Base-by-base conservation (phyloP, 2,888 invertebrate genomes). In the Papilio gigon region DNA sequence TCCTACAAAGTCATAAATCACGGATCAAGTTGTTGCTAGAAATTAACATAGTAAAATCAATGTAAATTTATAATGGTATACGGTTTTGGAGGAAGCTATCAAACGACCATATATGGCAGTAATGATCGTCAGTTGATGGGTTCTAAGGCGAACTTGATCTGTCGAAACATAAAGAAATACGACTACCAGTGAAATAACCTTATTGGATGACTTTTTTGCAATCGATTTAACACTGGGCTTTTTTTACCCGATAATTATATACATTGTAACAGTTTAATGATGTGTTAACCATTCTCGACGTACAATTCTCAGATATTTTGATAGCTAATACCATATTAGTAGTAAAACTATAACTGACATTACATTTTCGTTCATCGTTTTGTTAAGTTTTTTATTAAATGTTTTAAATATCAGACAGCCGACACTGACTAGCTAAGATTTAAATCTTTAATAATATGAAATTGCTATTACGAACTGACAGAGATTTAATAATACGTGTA, bases 21-120 rank as follows among this genome's bases (percentile, higher is more conserved):
- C 40, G 9, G 14, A 4, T 22, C 60, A 60, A 40, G 25, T 60
- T 40, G 60, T 22, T 60, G 40, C 40, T 25, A 9, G 25, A 40
- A 60, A 60, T 60, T 60, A 60, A 40, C 60, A 60, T 40, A 25
- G 40, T 60, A 60, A 40, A 60, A 60, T 40, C n/a, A 4, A 60
- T 60, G 40, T 35, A 14, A 40, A 60, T 60, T 60, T 40, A 60
- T 40, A 60, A 25, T 65, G 22, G 56, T 40, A 27, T 53, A 35
- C 25, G 60, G 25, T 65, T 65, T 47, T 35, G 40, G 11, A 56
- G 65, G 65, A 56, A 65, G 56, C 40, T 17, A 47, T 40, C 17
- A 65, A 56, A 56, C 56, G 27, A 2, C 42, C 20, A 56, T 40
- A 65, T 56, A 65, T 65, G 65, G 65, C 4, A 40, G 56, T 35